phyloP scores from a whole-genome alignment of 1,140 invertebrate species.

The Gerris buenoi region DNA sequence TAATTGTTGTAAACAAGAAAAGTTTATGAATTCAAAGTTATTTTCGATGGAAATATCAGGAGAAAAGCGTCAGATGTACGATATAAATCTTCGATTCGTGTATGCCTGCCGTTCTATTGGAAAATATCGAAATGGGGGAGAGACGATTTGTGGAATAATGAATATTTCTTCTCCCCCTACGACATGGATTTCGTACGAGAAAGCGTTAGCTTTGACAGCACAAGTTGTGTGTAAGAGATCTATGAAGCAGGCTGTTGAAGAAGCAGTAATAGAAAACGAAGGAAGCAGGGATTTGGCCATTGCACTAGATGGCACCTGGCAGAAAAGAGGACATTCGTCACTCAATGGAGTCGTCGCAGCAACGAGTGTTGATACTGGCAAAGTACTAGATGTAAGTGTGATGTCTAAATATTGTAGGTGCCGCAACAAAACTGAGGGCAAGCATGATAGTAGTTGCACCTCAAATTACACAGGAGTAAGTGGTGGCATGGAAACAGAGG shows the following conservation, averaged over 20 bases:
- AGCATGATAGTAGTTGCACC: too few relatives aligned
- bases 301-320: constrained; percentile 17
- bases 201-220: not conserved
- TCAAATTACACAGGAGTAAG: too few relatives aligned
- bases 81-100: too few relatives aligned
- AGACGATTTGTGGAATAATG: constrained; percentile 12
- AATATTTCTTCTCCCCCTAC: constrained; percentile 12
- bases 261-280: not conserved
- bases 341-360: constrained; percentile 11
- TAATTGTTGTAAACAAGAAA: too few relatives aligned
- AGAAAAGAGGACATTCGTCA: constrained; percentile 13
- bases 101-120: too few relatives aligned
- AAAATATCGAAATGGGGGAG: constrained; percentile 6
- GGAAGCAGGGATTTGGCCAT: constrained; percentile 7
- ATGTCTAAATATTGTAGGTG: constrained; percentile 16
- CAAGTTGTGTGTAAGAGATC: constrained; percentile 4
- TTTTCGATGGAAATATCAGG: too few relatives aligned
- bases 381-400: constrained; percentile 12
- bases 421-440: too few relatives aligned
- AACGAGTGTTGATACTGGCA: constrained; percentile 11
- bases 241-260: constrained; percentile 10
- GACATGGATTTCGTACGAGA: not conserved
- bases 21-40: too few relatives aligned
- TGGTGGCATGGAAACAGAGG: too few relatives aligned
- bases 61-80: too few relatives aligned